These are phyloP conservation scores for Cephus pulcher DNA, from an alignment of 2,888 invertebrate species.

Conservation along the genomic window DNA sequence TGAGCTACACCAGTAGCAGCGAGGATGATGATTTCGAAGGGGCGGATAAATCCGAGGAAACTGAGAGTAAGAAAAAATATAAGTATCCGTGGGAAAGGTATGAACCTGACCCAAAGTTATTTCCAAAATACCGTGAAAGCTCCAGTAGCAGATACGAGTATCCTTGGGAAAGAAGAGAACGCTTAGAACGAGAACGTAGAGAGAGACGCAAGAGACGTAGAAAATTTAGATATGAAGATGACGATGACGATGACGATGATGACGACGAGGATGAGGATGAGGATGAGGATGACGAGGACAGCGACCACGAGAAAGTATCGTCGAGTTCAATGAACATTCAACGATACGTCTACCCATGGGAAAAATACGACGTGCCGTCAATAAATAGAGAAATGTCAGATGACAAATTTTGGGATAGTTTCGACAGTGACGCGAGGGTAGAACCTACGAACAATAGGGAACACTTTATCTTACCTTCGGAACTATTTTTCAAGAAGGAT, in stretches of 20 bases:
- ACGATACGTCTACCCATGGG: conserved; percentile 37
- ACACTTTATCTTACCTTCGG: no score
- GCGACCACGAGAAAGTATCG: background rate
- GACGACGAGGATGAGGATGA: conserved; percentile 30
- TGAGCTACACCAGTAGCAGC: conserved; percentile 7
- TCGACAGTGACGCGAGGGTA: no score
- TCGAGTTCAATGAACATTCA: background rate
- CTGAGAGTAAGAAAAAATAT: conserved; percentile 37
- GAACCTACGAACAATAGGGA: no score
- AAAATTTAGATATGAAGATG: conserved; percentile 21
- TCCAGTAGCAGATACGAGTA: conserved; percentile 48
- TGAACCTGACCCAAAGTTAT: conserved; percentile 25
- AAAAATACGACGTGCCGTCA: conserved; percentile 32
- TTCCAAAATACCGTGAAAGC: conserved; percentile 29
- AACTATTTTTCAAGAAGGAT: no score
- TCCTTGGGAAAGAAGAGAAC: conserved; percentile 60
- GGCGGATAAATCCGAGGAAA: conserved; percentile 27
- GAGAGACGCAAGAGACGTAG: conserved; percentile 22
- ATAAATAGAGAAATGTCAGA: conserved; percentile 7
- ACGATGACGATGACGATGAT: conserved; percentile 32
- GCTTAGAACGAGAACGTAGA: conserved; percentile 31
- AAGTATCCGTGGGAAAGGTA: conserved; percentile 54
- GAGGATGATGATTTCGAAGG: conserved; percentile 24
- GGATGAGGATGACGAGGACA: conserved; percentile 16
- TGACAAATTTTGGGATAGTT: no score